A percentile compares a stretch with the other conserved stretches of the same genome.
These are phyloP conservation scores for Hydrocynus forskahlii DNA, from an alignment of 2,797 vertebrate genomes.

Conservation along the genomic window DNA sequence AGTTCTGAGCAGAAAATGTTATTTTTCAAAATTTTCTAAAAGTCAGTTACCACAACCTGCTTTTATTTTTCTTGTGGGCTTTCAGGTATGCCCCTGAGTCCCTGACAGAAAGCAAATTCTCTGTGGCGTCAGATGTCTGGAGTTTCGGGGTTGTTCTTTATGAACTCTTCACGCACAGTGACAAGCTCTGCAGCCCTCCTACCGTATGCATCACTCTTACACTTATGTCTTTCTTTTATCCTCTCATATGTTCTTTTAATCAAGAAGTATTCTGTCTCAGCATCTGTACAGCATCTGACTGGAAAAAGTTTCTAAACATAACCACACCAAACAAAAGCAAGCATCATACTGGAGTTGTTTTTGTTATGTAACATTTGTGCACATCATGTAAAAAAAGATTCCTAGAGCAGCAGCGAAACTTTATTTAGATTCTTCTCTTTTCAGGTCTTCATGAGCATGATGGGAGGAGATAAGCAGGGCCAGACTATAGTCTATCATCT, in stretches of 20 bases:
- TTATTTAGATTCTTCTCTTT: not conserved
- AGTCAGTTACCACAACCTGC: not conserved
- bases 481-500: constrained; percentile 99
- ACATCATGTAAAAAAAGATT: not conserved
- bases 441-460: constrained; percentile 96
- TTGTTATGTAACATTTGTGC: not conserved
- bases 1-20: not conserved
- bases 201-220: constrained; percentile 74
- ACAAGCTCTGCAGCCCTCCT: constrained; percentile 96
- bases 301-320: not conserved
- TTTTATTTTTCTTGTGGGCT: constrained; percentile 23
- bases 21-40: not conserved
- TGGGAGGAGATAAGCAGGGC: constrained; percentile 96
- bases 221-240: not conserved
- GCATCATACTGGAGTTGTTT: not conserved
- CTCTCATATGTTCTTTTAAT: not conserved
- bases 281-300: not conserved
- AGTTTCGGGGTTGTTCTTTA: constrained; percentile 97
- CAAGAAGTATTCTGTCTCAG: not conserved
- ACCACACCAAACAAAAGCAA: not conserved
- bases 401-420: not conserved
- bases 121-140: constrained; percentile 97
- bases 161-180: constrained; percentile 95
- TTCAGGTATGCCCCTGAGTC: constrained; percentile 97
- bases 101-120: constrained; percentile 96